Conservation (phyloP, 2,113 vertebrate species). For the Anoplopoma fimbria region DNA sequence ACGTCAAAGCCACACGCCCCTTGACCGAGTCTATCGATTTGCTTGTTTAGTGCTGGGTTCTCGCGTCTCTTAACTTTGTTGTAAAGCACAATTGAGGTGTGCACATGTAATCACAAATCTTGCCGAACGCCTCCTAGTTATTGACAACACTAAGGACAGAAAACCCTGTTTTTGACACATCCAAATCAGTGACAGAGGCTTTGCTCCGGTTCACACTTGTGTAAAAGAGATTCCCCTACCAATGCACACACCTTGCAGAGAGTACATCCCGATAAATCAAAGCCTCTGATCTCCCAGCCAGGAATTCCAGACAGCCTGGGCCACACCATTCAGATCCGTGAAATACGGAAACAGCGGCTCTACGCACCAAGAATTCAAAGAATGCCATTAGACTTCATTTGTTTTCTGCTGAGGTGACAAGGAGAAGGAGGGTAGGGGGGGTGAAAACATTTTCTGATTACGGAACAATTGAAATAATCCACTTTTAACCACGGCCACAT, state of each 20-base stretch:
- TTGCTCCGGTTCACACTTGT: conserved; percentile 21
- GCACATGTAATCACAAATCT: conserved; percentile 2
- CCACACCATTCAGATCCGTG: conserved; percentile 73
- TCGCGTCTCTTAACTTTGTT: neutral
- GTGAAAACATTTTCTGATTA: conserved; percentile 83
- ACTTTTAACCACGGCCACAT: conserved; percentile 88
- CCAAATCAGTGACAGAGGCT: conserved; percentile 13
- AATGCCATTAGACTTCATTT: conserved; percentile 86
- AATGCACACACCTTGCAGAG: conserved; percentile 51
- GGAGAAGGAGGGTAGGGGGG: conserved; percentile 52
- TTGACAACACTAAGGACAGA: neutral
- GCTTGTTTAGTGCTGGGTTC: neutral
- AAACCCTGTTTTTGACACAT: conserved; percentile 28
- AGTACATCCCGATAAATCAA: conserved; percentile 82
- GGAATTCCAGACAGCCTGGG: conserved; percentile 74
- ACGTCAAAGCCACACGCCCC: neutral
- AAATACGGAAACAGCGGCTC: conserved; percentile 78
- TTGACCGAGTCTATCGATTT: neutral
- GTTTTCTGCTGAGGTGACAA: conserved; percentile 66
- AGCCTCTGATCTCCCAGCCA: conserved; percentile 79
- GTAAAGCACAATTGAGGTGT: no score
- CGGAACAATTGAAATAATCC: conserved; percentile 82
- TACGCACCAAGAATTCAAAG: conserved; percentile 83
- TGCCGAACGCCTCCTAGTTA: conserved; percentile 1
- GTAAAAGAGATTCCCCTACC: conserved; percentile 25